These are phyloP conservation scores for Erpetoichthys calabaricus DNA, from an alignment of 2,797 vertebrate genomes.

Conservation along the genomic window DNA sequence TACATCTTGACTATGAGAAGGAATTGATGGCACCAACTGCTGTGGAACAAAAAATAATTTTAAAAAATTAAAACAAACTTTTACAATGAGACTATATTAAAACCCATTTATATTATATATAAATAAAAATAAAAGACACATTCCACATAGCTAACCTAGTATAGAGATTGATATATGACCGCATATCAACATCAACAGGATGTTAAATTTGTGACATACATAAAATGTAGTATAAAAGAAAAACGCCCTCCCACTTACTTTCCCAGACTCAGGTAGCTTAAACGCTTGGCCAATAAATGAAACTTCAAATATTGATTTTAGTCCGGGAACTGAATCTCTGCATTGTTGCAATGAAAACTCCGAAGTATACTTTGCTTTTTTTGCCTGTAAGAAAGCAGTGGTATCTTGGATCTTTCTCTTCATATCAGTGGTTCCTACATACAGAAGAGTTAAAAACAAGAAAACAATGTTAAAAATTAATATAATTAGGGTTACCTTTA, in stretches of 20 bases:
- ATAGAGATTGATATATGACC: too few relatives aligned
- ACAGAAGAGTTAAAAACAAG: constrained; percentile 25
- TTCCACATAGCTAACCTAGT: too few relatives aligned
- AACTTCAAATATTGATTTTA: too few relatives aligned
- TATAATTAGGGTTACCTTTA: not conserved
- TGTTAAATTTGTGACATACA: too few relatives aligned
- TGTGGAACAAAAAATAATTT: constrained; percentile 5
- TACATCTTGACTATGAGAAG: constrained; percentile 41
- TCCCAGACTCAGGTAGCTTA: not conserved
- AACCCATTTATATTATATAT: too few relatives aligned
- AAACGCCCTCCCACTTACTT: too few relatives aligned
- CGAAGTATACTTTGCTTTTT: constrained; percentile 36
- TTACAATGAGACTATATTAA: too few relatives aligned
- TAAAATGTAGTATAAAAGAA: too few relatives aligned
- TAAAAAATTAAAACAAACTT: too few relatives aligned
- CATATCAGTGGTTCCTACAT: constrained; percentile 25
- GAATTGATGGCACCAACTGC: constrained; percentile 37
- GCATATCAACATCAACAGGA: too few relatives aligned
- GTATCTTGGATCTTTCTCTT: constrained; percentile 42
- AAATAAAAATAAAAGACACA: too few relatives aligned
- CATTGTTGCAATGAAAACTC: constrained; percentile 18
- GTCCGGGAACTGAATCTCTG: not conserved
- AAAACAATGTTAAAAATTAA: not conserved
- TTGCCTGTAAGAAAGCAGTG: constrained; percentile 27
- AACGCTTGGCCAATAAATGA: not conserved